Evolutionary conservation across 2,888 invertebrate genomes (phyloP), one percentile per base, ranked within the genome.

Genomic region (Gari tellinella): DNA sequence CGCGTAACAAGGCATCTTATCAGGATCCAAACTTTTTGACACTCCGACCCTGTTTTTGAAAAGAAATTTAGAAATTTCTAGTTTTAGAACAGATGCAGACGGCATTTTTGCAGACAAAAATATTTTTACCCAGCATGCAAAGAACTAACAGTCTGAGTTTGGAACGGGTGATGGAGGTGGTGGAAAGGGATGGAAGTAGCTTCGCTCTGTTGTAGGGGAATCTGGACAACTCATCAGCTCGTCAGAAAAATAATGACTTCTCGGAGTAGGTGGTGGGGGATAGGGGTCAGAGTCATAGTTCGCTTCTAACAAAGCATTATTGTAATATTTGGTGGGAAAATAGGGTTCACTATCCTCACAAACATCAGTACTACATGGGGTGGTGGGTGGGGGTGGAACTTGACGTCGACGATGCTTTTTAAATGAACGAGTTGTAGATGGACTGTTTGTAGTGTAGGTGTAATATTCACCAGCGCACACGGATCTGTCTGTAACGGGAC

Each of bases 331-430:
- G 69, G 83, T 83, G 58, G 74, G 79, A 43, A 78, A 84, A 72
- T 91, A 91, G 10, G 92, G 90, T 81, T 92, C 92, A 81, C 92
- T 92, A 73, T 92, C 92, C 91, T 97, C 96, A 87, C 97, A 97
- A 81, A 97, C 96, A 84, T 98, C 98, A 40, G 98, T 97, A 81
- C 97, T 97, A 90, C 97, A 98, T 0, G 98, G 98, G 23, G 98
- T 98, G 17, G 90, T 90, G 14, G 97, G 97, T 26, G 97, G 98
- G 8, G 97, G 97, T 0, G 97, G 96, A 91, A 96, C 81, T 67
- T 86, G 84, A 66, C 83, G 96, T 92, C 96, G 95, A 26, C 96
- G 93, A 92, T 96, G 48, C 37, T 62, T 62, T 41, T 79, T 74
- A 57, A 56, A 96, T 1, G 96, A 91, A 53, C 88, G 85, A 57